Evolutionary conservation across 2,113 vertebrate species (phyloP).

Genomic region (Tachysurus fulvidraco): DNA sequence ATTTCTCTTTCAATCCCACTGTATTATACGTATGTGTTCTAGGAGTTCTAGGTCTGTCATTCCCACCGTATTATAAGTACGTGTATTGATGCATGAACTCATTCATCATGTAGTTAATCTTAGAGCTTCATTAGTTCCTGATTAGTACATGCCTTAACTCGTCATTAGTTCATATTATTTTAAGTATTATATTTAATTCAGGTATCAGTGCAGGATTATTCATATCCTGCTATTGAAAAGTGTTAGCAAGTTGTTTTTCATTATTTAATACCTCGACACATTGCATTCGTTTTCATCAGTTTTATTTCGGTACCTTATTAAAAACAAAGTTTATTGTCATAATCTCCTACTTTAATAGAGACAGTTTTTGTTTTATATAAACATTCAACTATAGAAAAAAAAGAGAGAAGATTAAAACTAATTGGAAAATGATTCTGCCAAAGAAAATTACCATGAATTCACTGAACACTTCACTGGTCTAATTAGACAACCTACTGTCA

Average conservation of each 20-base stretch:
- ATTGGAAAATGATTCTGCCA: slow-evolving; percentile 41
- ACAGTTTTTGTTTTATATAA: slow-evolving; percentile 9
- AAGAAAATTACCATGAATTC: slow-evolving; percentile 29
- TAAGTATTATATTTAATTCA: too few relatives aligned
- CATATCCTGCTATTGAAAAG: too few relatives aligned
- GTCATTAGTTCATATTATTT: too few relatives aligned
- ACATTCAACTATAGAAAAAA: slow-evolving; percentile 13
- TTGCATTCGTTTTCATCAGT: slow-evolving; percentile 4
- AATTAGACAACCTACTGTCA: slow-evolving; percentile 50
- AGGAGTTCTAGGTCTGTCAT: too few relatives aligned
- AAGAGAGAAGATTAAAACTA: slow-evolving; percentile 43
- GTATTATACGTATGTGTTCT: too few relatives aligned
- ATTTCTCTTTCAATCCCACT: too few relatives aligned
- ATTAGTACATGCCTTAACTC: too few relatives aligned
- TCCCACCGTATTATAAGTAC: too few relatives aligned
- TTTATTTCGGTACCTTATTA: background rate
- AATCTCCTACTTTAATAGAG: background rate
- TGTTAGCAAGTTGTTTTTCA: background rate
- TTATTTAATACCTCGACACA: background rate
- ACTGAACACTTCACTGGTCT: slow-evolving; percentile 44
- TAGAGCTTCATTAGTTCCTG: too few relatives aligned
- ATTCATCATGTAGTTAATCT: too few relatives aligned
- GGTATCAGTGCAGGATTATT: too few relatives aligned
- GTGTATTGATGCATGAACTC: too few relatives aligned
- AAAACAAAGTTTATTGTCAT: background rate